phyloP scores from a whole-genome alignment of 2,797 vertebrate species.

The Notolabrus celidotus region DNA sequence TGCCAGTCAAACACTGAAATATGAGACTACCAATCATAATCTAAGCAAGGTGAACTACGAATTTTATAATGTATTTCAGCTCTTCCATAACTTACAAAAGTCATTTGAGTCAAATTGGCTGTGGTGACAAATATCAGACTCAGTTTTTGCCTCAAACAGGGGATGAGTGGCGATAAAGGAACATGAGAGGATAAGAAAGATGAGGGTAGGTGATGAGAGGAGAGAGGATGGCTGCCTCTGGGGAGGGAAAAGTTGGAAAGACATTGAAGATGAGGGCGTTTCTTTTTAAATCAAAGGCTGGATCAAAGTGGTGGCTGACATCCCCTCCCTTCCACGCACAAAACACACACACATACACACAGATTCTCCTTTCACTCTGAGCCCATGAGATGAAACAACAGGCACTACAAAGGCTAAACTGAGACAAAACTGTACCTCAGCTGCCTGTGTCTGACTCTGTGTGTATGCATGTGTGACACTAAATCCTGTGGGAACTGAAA shows the following conservation, averaged over 20 bases:
- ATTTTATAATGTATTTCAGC: constrained; percentile 27
- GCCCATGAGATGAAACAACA: constrained; percentile 63
- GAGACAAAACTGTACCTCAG: constrained; percentile 61
- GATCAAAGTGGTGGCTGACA: constrained; percentile 69
- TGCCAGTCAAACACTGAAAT: constrained; percentile 43
- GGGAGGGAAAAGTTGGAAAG: constrained; percentile 54
- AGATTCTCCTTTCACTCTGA: constrained; percentile 38
- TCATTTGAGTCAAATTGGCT: constrained; percentile 45
- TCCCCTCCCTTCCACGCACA: constrained; percentile 6
- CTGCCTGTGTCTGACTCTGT: constrained; percentile 40
- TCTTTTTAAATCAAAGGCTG: constrained; percentile 78
- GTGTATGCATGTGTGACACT: constrained; percentile 56
- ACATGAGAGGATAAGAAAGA: constrained; percentile 69
- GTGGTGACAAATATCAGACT: constrained; percentile 37
- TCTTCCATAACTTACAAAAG: constrained; percentile 30
- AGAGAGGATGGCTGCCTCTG: constrained; percentile 57
- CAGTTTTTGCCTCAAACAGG: constrained; percentile 43
- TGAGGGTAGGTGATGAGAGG: constrained; percentile 75
- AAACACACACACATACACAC: neutral
- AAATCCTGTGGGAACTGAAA: constrained; percentile 76
- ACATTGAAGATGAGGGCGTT: constrained; percentile 73
- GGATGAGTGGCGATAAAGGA: constrained; percentile 57
- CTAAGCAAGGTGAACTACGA: constrained; percentile 40
- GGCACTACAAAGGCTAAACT: constrained; percentile 68
- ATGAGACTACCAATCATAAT: constrained; percentile 36